Evolutionary conservation across 2,797 vertebrate genomes (phyloP).

Genomic region (Neoniphon sammara): DNA sequence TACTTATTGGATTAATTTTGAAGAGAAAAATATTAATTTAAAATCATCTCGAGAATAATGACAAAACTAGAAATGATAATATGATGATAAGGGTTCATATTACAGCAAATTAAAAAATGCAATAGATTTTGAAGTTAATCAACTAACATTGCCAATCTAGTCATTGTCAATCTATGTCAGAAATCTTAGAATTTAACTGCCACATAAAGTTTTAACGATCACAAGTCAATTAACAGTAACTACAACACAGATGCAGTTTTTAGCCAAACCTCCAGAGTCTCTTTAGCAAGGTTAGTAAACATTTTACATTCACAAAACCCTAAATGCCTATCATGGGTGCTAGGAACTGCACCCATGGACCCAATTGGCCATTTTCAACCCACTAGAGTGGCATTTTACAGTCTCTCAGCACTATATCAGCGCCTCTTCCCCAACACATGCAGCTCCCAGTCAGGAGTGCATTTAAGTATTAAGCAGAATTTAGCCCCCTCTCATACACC

Average conservation of each 20-base stretch:
- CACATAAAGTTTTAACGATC: neutral
- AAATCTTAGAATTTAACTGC: too few relatives aligned
- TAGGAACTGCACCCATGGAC: constrained; percentile 22
- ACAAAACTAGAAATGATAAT: too few relatives aligned
- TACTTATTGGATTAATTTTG: constrained; percentile 1
- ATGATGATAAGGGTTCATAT: neutral
- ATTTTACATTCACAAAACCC: constrained; percentile 40
- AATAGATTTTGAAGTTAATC: too few relatives aligned
- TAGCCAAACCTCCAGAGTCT: neutral
- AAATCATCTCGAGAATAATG: neutral
- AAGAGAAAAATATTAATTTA: neutral
- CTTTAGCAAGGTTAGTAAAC: constrained; percentile 33
- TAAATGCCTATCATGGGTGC: constrained; percentile 31
- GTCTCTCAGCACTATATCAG: constrained; percentile 44
- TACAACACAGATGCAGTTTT: neutral
- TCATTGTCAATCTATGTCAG: too few relatives aligned
- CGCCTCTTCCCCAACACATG: constrained; percentile 37
- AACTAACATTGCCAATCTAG: too few relatives aligned
- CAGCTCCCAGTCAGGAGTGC: constrained; percentile 50
- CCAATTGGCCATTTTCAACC: constrained; percentile 48
- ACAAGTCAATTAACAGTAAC: constrained; percentile 30
- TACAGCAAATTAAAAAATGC: neutral
- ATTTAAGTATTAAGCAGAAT: constrained; percentile 62
- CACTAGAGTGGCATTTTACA: constrained; percentile 42
- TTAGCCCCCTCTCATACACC: constrained; percentile 40